phyloP scores from a whole-genome alignment of 2,888 invertebrate species.

The Pristionchus maxplancki region DNA sequence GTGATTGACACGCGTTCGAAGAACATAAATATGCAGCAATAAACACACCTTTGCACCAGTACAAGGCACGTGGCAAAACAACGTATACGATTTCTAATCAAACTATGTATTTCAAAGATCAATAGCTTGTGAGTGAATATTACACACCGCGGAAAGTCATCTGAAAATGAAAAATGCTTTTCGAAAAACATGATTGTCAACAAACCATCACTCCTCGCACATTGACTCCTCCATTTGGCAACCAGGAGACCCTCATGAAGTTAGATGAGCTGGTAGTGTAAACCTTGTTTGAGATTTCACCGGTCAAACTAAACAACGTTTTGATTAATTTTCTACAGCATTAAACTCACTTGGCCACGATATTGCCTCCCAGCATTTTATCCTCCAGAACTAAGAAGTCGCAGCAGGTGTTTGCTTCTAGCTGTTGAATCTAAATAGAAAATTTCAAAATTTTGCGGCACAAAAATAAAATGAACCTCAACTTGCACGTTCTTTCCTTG shows the following conservation, averaged over 20 bases:
- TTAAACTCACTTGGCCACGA: neutral
- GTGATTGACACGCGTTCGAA: too few relatives aligned
- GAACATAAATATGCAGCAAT: too few relatives aligned
- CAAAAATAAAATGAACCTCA: neutral
- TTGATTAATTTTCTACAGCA: neutral
- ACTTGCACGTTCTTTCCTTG: neutral
- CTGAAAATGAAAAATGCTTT: neutral
- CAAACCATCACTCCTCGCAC: neutral
- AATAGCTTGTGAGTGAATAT: too few relatives aligned
- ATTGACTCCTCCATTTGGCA: slow-evolving; percentile 1
- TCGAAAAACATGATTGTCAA: too few relatives aligned
- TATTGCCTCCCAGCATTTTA: neutral
- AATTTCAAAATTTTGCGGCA: too few relatives aligned
- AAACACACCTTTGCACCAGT: too few relatives aligned
- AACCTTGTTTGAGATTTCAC: neutral
- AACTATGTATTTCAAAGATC: too few relatives aligned
- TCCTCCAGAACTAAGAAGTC: neutral
- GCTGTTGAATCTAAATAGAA: neutral
- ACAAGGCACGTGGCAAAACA: too few relatives aligned
- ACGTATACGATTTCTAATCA: too few relatives aligned
- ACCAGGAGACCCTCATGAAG: neutral
- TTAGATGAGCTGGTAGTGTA: neutral
- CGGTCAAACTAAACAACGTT: neutral
- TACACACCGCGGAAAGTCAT: neutral
- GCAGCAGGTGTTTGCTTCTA: neutral